Percentiles rank a stretch among this genome's conserved stretches.
Evolutionary conservation across 2,797 vertebrate genomes (phyloP).

Genomic region (Zenarchopterus dispar): DNA sequence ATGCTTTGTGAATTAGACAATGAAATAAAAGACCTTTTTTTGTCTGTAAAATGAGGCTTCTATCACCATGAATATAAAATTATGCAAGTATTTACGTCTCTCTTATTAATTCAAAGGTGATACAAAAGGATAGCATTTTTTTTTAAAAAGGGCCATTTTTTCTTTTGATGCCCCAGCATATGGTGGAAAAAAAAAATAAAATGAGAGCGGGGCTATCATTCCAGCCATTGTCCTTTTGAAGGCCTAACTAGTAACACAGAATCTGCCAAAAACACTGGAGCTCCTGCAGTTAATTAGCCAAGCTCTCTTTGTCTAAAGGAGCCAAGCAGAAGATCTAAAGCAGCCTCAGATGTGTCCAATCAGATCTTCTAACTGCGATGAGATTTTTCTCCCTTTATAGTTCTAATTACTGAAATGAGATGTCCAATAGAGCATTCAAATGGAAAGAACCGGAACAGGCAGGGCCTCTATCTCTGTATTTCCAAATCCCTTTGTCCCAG

Average conservation of each 20-base stretch:
- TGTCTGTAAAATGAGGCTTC: slow-evolving; percentile 12
- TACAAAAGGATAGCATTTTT: slow-evolving; percentile 13
- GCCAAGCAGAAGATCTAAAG: slow-evolving; percentile 66
- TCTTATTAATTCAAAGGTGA: slow-evolving; percentile 7
- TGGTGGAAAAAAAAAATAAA: slow-evolving; percentile 1
- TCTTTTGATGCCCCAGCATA: slow-evolving; percentile 42
- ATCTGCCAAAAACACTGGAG: slow-evolving; percentile 59
- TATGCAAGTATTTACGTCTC: neutral
- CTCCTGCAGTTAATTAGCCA: slow-evolving; percentile 65
- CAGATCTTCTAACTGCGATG: slow-evolving; percentile 55
- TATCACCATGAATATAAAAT: neutral
- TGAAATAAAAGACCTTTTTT: slow-evolving; percentile 39
- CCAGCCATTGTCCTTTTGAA: slow-evolving; percentile 44
- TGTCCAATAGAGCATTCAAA: slow-evolving; percentile 51
- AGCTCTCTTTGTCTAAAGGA: slow-evolving; percentile 56
- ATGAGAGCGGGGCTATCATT: slow-evolving; percentile 42
- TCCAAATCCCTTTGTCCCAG: slow-evolving; percentile 28
- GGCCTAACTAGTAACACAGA: slow-evolving; percentile 51
- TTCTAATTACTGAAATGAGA: slow-evolving; percentile 71
- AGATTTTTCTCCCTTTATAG: slow-evolving; percentile 60
- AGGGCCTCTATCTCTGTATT: slow-evolving; percentile 36
- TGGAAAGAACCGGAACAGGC: slow-evolving; percentile 23
- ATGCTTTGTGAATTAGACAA: slow-evolving; percentile 22
- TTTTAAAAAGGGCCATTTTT: slow-evolving; percentile 34
- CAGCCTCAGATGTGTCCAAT: slow-evolving; percentile 65